Evolutionary conservation across 2,797 vertebrate species (phyloP).

Genomic region (Balearica regulorum): DNA sequence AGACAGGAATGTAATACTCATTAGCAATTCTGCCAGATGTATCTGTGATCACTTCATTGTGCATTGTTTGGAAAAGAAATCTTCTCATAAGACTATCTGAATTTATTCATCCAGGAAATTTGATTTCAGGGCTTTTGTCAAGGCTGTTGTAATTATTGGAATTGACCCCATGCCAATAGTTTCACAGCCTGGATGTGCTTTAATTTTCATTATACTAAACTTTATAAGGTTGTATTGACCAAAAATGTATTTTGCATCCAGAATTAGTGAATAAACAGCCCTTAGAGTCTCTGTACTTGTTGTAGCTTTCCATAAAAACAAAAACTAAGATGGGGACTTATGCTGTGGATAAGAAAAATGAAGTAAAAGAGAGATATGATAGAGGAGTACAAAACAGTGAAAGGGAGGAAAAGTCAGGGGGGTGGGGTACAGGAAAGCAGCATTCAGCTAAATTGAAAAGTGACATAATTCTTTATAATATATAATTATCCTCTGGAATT

Average conservation of each 20-base stretch:
- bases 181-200: background rate
- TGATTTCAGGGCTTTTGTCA: background rate
- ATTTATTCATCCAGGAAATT: conserved; percentile 30
- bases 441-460: background rate
- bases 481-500: conserved; percentile 6
- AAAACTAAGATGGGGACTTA: background rate
- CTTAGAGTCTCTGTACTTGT: background rate
- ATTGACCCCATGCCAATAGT: background rate
- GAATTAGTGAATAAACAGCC: background rate
- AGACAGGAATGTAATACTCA: background rate
- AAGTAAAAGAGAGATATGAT: background rate
- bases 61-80: conserved; percentile 3
- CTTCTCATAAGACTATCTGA: background rate
- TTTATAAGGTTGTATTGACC: background rate
- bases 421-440: background rate
- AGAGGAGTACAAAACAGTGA: background rate
- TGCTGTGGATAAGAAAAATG: background rate
- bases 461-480: background rate
- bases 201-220: background rate
- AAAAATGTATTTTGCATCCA: background rate
- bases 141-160: background rate
- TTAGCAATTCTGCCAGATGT: conserved; percentile 5
- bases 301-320: background rate
- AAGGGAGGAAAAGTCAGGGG: background rate
- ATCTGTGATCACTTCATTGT: background rate